Base-by-base conservation (phyloP, 2,888 invertebrate genomes). In the Diarsia rubi region DNA sequence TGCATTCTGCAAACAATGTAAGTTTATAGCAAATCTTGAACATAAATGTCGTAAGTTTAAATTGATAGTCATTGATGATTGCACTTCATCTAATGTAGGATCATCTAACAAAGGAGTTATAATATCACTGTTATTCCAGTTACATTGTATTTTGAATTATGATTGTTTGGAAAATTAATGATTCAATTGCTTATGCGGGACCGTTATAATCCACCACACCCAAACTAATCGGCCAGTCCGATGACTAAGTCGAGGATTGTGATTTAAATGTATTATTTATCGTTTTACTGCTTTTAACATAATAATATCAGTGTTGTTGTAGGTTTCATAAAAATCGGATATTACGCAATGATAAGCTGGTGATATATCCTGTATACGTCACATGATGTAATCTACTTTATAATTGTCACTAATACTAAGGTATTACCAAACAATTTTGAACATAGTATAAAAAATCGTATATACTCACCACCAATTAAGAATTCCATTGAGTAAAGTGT, bases 391-490 rank as follows among this genome's bases (percentile, higher is more conserved):
- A 65, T 70, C 42, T 44, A 12, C n/a, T 42, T 16, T 2, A 31
- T 27, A 57, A 27, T 16, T 16, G 16, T 27, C 1, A 3, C 11
- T 31, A 31, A 52, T 27, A 9, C 12, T 4, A n/a, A n/a, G 5
- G 27, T 44, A 12, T 44, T 31, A 62, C 47, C 37, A 54, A 21
- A 1, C 2, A 24, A 21, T 14, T 24, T 19, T 0, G 8, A 60
- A 52, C 21, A 0, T 8, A 24, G 2, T 14, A 16, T 24, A 44
- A 11, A 21, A 9, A 9, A 24, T 42, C 0, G 42, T 60, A 14
- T 14, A 24, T 75, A 83, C 91, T 79, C 69, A 93, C 93, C 92
- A 93, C 93, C 93, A 92, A 69, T 75, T 79, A 8, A 84, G 78
- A n/a, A 93, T 63, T 37, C 86, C 89, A 49, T 88, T 89, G 9